Evolutionary conservation across 2,113 vertebrate genomes (phyloP).

Genomic region (Phaetusa simplex): DNA sequence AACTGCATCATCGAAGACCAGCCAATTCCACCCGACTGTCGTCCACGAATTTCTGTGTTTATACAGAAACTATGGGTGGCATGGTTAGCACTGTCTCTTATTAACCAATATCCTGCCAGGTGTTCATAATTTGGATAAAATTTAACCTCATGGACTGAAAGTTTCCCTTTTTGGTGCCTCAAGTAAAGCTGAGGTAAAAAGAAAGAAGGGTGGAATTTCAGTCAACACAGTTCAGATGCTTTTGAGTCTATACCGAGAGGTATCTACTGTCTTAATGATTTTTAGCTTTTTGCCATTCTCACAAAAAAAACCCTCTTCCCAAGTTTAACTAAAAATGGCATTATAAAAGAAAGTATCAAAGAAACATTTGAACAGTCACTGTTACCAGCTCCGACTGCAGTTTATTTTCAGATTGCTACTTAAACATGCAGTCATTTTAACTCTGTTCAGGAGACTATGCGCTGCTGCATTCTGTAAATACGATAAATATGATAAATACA

Average conservation of each 20-base stretch:
- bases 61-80: background rate
- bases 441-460: background rate
- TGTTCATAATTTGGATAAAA: slow-evolving; percentile 38
- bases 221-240: background rate
- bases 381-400: background rate
- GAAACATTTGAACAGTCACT: background rate
- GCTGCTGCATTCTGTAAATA: background rate
- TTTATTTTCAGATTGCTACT: background rate
- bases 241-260: background rate
- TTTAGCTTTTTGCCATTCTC: background rate
- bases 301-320: background rate
- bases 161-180: background rate
- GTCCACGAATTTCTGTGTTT: background rate
- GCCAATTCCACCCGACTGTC: background rate
- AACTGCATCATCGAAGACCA: background rate
- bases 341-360: background rate
- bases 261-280: background rate
- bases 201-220: background rate
- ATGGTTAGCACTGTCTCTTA: background rate
- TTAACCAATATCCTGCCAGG: slow-evolving; percentile 15
- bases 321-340: background rate
- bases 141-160: background rate
- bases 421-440: background rate
- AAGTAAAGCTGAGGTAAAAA: background rate
- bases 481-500: background rate